These are phyloP conservation scores for Mesopsocus fuscifrons DNA, from an alignment of 2,888 invertebrate genomes.

Conservation along the genomic window DNA sequence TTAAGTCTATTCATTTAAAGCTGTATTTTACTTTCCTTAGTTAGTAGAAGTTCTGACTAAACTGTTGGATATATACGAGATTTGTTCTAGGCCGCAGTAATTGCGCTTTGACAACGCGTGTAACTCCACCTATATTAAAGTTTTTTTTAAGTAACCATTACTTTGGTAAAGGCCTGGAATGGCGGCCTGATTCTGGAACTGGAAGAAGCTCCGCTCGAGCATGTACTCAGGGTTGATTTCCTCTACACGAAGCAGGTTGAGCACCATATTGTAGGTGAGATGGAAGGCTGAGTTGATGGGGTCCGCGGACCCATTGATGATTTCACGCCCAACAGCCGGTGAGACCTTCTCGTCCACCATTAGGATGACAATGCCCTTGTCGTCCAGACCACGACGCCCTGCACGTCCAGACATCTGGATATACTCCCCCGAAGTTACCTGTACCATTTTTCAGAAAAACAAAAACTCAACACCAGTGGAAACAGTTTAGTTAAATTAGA, in stretches of 20 bases:
- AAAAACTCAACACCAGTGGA: too few relatives aligned
- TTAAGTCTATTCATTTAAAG: too few relatives aligned
- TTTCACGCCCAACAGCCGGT: slow-evolving; percentile 49
- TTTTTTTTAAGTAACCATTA: too few relatives aligned
- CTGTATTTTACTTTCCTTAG: too few relatives aligned
- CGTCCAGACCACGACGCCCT: slow-evolving; percentile 90
- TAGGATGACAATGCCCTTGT: slow-evolving; percentile 90
- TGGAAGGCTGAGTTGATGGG: slow-evolving; percentile 98
- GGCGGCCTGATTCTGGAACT: slow-evolving; percentile 94
- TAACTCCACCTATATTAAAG: too few relatives aligned
- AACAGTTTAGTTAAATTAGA: slow-evolving; percentile 1
- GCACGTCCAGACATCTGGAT: slow-evolving; percentile 99
- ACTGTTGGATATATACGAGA: too few relatives aligned
- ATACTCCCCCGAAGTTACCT: slow-evolving; percentile 92
- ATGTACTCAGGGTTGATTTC: slow-evolving; percentile 99
- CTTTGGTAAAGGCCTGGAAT: slow-evolving; percentile 80
- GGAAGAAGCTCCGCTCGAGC: slow-evolving; percentile 94
- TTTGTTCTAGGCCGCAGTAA: too few relatives aligned
- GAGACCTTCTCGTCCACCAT: slow-evolving; percentile 95
- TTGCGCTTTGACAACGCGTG: too few relatives aligned
- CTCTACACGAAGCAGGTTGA: slow-evolving; percentile 89
- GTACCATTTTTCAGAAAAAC: too few relatives aligned
- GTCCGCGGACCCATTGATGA: slow-evolving; percentile 82
- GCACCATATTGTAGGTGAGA: slow-evolving; percentile 97
- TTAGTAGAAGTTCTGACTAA: too few relatives aligned